Evolutionary conservation across 1,140 invertebrate species (phyloP).

Genomic region (Lerema accius): DNA sequence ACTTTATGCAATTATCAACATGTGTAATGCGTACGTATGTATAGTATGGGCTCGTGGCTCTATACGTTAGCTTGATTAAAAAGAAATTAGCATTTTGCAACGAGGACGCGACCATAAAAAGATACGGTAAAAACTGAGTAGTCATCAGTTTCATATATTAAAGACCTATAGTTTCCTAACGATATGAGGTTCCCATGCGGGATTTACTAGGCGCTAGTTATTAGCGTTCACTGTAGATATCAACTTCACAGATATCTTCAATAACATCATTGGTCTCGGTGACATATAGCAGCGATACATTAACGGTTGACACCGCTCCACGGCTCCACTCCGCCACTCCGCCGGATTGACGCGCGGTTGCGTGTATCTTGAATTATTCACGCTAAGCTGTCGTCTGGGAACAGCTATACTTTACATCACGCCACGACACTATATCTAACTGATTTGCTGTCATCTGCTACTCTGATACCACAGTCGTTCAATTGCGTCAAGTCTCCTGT

Average conservation of each 20-base stretch:
- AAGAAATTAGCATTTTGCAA: too few species aligned
- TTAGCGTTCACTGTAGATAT: neutral
- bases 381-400: constrained; percentile 2
- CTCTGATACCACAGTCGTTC: too few species aligned
- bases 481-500: too few species aligned
- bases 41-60: too few species aligned
- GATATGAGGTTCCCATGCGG: too few species aligned
- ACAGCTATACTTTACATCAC: constrained; percentile 1
- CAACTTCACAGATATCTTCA: neutral
- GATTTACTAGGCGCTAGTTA: neutral
- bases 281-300: constrained; percentile 17
- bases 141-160: too few species aligned
- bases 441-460: neutral
- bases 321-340: constrained; percentile 13
- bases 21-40: too few species aligned
- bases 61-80: too few species aligned
- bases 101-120: too few species aligned
- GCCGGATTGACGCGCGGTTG: constrained; percentile 21
- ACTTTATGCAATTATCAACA: too few species aligned
- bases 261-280: neutral
- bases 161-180: too few species aligned
- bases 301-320: constrained; percentile 7
- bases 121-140: too few species aligned
- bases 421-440: neutral
- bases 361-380: constrained; percentile 21